phyloP scores from a whole-genome alignment of 2,113 vertebrate genomes.

The Entosphenus tridentatus region DNA sequence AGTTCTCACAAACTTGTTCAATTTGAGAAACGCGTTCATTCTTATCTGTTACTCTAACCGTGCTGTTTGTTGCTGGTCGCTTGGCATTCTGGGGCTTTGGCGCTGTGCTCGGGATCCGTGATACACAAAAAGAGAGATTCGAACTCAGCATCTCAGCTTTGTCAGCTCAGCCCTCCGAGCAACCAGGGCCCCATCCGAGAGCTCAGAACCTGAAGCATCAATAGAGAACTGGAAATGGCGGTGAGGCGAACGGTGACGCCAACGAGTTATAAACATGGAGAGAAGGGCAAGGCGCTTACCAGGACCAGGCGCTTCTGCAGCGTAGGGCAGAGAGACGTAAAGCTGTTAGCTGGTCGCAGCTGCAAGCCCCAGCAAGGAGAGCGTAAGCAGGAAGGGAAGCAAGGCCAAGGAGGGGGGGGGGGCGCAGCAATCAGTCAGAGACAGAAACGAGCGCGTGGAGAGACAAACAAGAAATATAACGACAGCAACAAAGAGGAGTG shows the following conservation, averaged over 20 bases:
- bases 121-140: too few species aligned
- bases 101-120: too few species aligned
- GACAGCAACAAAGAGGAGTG: background rate
- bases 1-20: too few species aligned
- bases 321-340: constrained; percentile 5
- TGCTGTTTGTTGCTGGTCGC: too few species aligned
- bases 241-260: too few species aligned
- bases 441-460: too few species aligned
- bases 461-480: constrained; percentile 4
- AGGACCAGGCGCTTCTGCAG: constrained; percentile 5
- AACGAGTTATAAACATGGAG: background rate
- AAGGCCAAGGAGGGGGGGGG: background rate
- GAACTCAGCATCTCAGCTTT: too few species aligned
- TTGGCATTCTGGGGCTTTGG: too few species aligned
- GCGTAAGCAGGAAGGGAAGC: background rate
- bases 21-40: too few species aligned
- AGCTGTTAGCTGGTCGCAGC: constrained; percentile 3
- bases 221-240: background rate
- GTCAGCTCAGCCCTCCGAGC: too few species aligned
- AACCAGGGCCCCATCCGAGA: background rate
- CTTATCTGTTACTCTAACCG: too few species aligned
- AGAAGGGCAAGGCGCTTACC: background rate
- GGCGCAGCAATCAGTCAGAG: too few species aligned
- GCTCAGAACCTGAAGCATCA: background rate
- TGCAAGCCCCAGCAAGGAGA: constrained; percentile 2